Percentiles rank a stretch among this genome's conserved stretches.
These are phyloP conservation scores for Aegotheles bennettii DNA, from an alignment of 2,113 vertebrate genomes.

Conservation along the genomic window DNA sequence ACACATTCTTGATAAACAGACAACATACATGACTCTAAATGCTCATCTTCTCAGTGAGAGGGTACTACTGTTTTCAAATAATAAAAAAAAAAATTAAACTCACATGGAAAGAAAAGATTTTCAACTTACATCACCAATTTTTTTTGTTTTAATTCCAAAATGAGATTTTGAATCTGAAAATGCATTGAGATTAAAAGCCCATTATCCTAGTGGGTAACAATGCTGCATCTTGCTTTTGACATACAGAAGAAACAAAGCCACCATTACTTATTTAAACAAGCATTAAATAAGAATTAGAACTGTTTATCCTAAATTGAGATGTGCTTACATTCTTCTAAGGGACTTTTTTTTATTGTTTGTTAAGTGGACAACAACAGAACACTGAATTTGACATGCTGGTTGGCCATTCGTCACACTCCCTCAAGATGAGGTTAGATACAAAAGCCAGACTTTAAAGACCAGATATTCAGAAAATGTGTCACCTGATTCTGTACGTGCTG, in stretches of 20 bases:
- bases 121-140: neutral
- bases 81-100: neutral
- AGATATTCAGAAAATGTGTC: neutral
- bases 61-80: neutral
- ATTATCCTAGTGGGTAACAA: neutral
- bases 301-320: neutral
- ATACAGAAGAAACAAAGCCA: neutral
- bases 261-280: neutral
- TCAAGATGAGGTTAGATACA: neutral
- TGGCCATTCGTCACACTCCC: neutral
- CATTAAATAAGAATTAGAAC: conserved; percentile 23
- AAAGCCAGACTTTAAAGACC: neutral
- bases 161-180: neutral
- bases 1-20: neutral
- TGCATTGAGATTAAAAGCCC: neutral
- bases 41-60: neutral
- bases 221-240: neutral
- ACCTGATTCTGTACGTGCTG: neutral
- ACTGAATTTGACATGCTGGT: neutral
- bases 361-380: neutral
- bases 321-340: conserved; percentile 18
- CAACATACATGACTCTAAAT: neutral
- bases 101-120: neutral
- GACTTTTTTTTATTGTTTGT: neutral
- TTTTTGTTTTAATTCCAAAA: neutral